Conservation (phyloP, 2,797 vertebrate species). For the Molossus alvarezi region DNA sequence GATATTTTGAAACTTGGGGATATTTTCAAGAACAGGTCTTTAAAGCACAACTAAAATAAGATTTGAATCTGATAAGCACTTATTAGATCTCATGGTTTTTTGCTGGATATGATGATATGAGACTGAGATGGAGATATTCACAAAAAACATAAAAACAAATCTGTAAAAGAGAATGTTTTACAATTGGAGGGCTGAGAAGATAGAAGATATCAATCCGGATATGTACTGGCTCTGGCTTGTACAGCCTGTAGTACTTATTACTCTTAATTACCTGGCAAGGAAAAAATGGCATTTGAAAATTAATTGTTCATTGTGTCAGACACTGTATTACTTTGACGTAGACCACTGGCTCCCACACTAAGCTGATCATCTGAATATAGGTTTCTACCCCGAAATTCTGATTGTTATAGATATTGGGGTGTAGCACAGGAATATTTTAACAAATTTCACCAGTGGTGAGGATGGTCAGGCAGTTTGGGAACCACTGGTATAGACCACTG, state of each 20-base stretch:
- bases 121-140: neutral
- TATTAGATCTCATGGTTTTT: neutral
- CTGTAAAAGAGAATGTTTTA: slow-evolving; percentile 44
- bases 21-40: slow-evolving; percentile 50
- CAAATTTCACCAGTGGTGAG: neutral
- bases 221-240: neutral
- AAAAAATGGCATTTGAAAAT: slow-evolving; percentile 44
- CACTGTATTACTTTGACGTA: neutral
- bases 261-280: neutral
- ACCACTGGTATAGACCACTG: neutral
- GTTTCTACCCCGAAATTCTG: neutral
- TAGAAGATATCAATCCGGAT: slow-evolving; percentile 7
- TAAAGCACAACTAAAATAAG: neutral
- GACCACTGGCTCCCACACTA: neutral
- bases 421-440: neutral
- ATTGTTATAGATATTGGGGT: neutral
- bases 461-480: neutral
- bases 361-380: neutral
- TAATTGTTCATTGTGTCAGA: neutral
- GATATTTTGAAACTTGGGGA: slow-evolving; percentile 54
- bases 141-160: neutral
- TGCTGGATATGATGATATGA: neutral
- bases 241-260: neutral
- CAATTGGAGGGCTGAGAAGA: slow-evolving; percentile 36
- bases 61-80: slow-evolving; percentile 39